Conservation (phyloP, 2,888 invertebrate species). For the Synanthedon andrenaeformis region DNA sequence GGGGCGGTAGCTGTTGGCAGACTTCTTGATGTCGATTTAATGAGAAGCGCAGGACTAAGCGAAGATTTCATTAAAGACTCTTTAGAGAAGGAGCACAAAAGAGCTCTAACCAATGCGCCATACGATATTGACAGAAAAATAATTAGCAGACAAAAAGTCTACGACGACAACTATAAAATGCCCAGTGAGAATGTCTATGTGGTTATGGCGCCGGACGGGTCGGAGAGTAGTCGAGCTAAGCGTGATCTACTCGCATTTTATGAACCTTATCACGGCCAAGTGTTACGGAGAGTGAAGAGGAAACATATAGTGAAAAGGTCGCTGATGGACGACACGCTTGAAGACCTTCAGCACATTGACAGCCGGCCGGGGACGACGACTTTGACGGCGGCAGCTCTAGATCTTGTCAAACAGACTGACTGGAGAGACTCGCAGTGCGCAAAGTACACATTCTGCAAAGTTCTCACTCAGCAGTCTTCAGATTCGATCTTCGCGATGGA, state of each 20-base stretch:
- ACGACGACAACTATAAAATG: constrained; percentile 66
- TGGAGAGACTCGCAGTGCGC: constrained; percentile 85
- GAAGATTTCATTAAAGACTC: constrained; percentile 50
- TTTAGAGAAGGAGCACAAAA: constrained; percentile 67
- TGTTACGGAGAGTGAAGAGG: constrained; percentile 31
- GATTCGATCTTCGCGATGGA: constrained; percentile 82
- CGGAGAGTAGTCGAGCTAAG: constrained; percentile 37
- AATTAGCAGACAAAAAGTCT: constrained; percentile 49
- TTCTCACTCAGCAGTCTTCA: constrained; percentile 76
- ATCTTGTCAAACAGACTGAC: constrained; percentile 65
- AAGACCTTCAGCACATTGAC: constrained; percentile 51
- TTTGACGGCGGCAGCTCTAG: constrained; percentile 52
- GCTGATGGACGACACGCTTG: constrained; percentile 47
- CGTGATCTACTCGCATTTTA: constrained; percentile 36
- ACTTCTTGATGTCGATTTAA: constrained; percentile 74
- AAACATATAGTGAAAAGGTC: constrained; percentile 40
- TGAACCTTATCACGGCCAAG: constrained; percentile 28
- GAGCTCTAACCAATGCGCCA: constrained; percentile 51
- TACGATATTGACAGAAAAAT: constrained; percentile 57
- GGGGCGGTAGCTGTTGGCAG: constrained; percentile 84
- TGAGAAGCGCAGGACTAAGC: constrained; percentile 63
- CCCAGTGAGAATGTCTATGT: constrained; percentile 66
- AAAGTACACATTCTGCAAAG: constrained; percentile 81
- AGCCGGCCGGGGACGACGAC: constrained; percentile 27
- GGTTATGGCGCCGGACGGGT: constrained; percentile 57